Base-by-base conservation (phyloP, 2,113 vertebrate genomes). In the Grammomys surdaster region DNA sequence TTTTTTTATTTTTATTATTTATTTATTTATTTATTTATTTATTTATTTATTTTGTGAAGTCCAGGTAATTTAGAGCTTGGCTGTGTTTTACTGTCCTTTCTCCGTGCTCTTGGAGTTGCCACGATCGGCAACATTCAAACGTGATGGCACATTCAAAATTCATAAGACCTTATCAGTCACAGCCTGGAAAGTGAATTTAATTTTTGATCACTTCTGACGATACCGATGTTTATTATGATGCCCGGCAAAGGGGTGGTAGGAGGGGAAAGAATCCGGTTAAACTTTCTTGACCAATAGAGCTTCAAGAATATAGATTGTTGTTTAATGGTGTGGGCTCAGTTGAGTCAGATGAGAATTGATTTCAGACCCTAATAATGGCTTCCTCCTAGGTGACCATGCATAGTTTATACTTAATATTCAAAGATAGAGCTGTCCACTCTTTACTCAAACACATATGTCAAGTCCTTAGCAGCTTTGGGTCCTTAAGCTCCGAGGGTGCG, bases 1-100 rank as follows among this genome's bases (percentile, higher is more conserved):
- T 97, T 97, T 73, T 98, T 98, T 89, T 72, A 98, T 98, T 98
- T 89, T 72, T 98, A 8, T 51, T 51, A 24, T 56, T 56, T 51
- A 40, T 40, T 40, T 40, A 40, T 40, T 40, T 51, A 24, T 56
- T 56, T 51, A 40, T 40, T 40, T 40, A 40, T 40, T 40, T 40
- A 40, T 40, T 40, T 40, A 40, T 51, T 58, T 58, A 17, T 73
- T 98, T 98, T 88, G 97, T 92, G 88, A 97, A 96, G 97, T 98
- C 48, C 97, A 96, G 98, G 97, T 98, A 97, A 98, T 98, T 98
- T 97, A 98, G 96, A 93, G 96, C 95, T 94, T 93, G 94, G 84
- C 84, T 75, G 3, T 97, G 97, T 93, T 97, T 98, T 96, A 97
- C 96, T 77, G 87, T 97, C 72, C 88, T 91, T 96, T 92, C 88